Percentiles rank a stretch among this genome's conserved stretches.
These are phyloP conservation scores for Odontothrips loti DNA, from an alignment of 2,888 invertebrate species.

Conservation along the genomic window DNA sequence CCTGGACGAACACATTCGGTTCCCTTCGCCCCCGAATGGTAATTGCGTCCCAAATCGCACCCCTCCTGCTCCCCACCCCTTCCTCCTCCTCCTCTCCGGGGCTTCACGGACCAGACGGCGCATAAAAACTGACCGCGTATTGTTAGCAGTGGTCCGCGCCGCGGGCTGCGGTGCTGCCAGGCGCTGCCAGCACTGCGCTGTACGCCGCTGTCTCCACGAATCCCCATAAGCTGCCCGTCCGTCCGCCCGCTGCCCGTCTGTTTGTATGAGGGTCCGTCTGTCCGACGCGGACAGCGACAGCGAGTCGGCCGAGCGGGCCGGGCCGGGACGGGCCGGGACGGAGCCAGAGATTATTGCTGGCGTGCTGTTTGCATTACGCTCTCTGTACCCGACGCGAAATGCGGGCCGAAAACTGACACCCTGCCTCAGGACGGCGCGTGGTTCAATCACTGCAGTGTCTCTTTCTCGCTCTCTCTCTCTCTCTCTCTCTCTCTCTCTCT, in stretches of 20 bases:
- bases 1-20: background rate
- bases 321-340: background rate
- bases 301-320: too few species aligned
- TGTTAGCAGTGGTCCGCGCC: background rate
- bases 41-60: background rate
- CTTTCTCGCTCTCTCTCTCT: too few species aligned
- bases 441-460: too few species aligned
- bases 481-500: too few species aligned
- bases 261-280: too few species aligned
- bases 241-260: background rate
- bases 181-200: background rate
- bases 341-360: background rate
- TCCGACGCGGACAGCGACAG: too few species aligned
- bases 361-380: constrained; percentile 6
- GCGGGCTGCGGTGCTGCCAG: background rate
- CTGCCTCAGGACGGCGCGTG: background rate
- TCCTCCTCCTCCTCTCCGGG: background rate
- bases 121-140: constrained; percentile 22
- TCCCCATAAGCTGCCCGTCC: background rate
- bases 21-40: background rate
- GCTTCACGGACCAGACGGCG: background rate
- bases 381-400: background rate
- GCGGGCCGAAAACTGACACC: background rate
- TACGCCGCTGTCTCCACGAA: background rate
- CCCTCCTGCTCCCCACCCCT: background rate